Evolutionary conservation across 2,113 vertebrate genomes (phyloP), one percentile per base, ranked within the genome.

Genomic region (Onychostruthus taczanowskii): DNA sequence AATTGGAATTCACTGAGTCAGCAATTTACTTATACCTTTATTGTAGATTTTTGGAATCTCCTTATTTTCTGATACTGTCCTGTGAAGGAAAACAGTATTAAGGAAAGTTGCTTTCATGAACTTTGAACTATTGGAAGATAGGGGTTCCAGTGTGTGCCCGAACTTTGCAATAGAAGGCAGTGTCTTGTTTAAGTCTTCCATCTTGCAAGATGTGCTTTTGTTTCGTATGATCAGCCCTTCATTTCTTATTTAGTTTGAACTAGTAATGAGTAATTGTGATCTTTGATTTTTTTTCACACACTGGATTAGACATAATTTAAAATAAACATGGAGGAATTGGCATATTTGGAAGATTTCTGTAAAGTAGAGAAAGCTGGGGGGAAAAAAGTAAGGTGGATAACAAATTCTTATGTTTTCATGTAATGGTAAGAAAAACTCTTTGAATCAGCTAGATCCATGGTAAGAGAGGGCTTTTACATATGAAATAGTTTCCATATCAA

Each of bases 401-500:
- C 19, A 73, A 37, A n/a, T 59, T 43, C 5, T 11, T 49, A n/a
- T 49, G 31, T 33, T 86, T 73, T 74, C 9, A 30, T 78, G 16
- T 81, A 55, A 31, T 11, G 13, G 46, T 58, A 41, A 68, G 39
- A 80, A 58, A 72, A 94, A 0, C 22, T 50, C 10, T 69, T 31
- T 16, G 56, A 35, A 22, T 55, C 41, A 44, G 9, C 26, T 84
- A 22, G 56, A 50, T 78, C 15, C 2, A 1, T 47, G 21, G 5
- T 41, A 37, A 72, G 47, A 55, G 43, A 74, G 39, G 13, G 11
- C 12, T 87, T 92, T 87, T 72, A 35, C 9, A 11, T 56, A 10
- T 1, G 0, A 33, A 50, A 56, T 2, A 0, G 21, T 74, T 66
- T 27, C 41, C n/a, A 1, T 44, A 33, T 46, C 31, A 70, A n/a